Evolutionary conservation across 2,888 invertebrate species (phyloP), one percentile per base, ranked within the genome.

Genomic region (Homarus gammarus): DNA sequence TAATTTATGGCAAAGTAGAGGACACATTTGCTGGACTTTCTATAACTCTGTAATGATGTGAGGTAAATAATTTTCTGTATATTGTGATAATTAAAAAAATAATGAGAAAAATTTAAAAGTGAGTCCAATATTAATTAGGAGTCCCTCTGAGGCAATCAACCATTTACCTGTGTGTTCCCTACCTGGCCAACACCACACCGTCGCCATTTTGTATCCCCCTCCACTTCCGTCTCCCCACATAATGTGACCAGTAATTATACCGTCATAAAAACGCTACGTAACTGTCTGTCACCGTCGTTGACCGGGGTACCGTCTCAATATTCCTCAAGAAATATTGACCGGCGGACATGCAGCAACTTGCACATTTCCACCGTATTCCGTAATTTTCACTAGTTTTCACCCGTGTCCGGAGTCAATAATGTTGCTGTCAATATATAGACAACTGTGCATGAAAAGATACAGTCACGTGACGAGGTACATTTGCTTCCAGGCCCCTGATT

Each of bases 381-480:
- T 44, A 77, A 49, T 77, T 77, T 77, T 49, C 51, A 78, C 78
- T 51, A 31, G 18, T 56, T 22, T 73, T 27, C 0, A 22, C 31
- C 49, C 49, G 49, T 40, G 51, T 72, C 51, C 64, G 61, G 61
- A 56, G 75, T 85, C 64, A 64, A 73, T 64, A 40, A 77, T 68
- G 77, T 77, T 68, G 64, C 75, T 85, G 85, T 77, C 77, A 77
- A 85, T 77, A 64, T 64, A 31, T 61, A 61, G 85, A 85, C 77
- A 85, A 64, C 77, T 73, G 75, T 85, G 68, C 77, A 72, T 49
- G 87, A 61, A 81, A 81, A 81, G 79, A 81, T 79, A 73, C 40
- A 87, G 87, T 81, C 81, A 81, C 87, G 81, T 87, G 87, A 81
- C 81, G 72, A 77, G 49, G 56, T 72, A 72, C 81, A 81, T 73